Base-by-base conservation (phyloP, 2,113 vertebrate genomes). In the Esox niger region DNA sequence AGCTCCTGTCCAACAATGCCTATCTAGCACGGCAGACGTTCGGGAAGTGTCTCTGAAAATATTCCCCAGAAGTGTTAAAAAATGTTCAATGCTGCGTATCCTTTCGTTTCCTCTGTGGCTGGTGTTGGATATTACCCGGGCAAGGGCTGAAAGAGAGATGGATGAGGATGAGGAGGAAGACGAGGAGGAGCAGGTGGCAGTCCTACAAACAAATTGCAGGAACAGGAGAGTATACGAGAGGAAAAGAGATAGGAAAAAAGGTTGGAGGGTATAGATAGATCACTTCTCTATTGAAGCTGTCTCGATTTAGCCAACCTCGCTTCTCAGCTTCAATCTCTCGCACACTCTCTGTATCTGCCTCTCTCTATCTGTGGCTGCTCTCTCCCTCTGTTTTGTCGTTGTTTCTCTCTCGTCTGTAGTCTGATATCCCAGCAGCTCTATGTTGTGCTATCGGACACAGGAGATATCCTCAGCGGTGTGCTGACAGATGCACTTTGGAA, bases 401-500 rank as follows among this genome's bases (percentile, higher is more conserved):
- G n/a, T 33, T 4, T 35, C 33, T 43, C 13, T 13, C 35, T 17
- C 38, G 3, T 43, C 38, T 43, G 17, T 43, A 43, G 60, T 66
- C n/a, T 69, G 23, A 23, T 33, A n/a, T 64, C 62, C 46, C 62
- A 79, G 75, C 80, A 15, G 35, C 33, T 77, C 78, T 55, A 79
- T 66, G 71, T 70, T 54, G 81, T 84, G 78, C 83, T 86, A 82
- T 69, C 76, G 79, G 46, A 57, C 55, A 27, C 13, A 66, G 77
- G 70, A 72, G 82, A 82, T 82, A 82, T 88, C 85, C 83, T 79
- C 83, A 71, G 79, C 68, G 72, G 78, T 64, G 73, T 79, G 74
- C 83, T 77, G 76, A 80, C 81, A 80, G 84, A 90, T 86, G 86
- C 85, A 85, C 86, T 88, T 85, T 83, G 84, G 69, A 75, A 64